A percentile compares a stretch with the other conserved stretches of the same genome.
Conservation (phyloP, 2,113 vertebrate genomes). For the Danionella cerebrum region DNA sequence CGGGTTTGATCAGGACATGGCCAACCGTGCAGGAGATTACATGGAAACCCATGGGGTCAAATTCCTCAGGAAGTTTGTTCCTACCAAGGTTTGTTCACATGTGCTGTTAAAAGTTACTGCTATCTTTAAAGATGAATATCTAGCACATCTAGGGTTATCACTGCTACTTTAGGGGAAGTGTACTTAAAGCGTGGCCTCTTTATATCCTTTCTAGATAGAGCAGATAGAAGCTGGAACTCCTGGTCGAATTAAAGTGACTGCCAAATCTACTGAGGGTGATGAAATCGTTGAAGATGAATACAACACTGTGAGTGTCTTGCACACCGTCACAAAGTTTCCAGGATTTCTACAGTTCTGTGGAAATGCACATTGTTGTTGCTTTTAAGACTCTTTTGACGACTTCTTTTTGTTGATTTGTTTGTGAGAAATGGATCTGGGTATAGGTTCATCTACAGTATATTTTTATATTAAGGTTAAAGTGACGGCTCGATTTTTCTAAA, state of each 20-base stretch:
- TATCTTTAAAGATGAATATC: not conserved
- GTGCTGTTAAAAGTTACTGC: not conserved
- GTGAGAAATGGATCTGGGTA: too few relatives aligned
- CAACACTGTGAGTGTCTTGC: constrained; percentile 76
- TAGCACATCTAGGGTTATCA: not conserved
- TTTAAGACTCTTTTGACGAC: too few relatives aligned
- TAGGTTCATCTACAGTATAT: too few relatives aligned
- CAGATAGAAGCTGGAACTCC: constrained; percentile 83
- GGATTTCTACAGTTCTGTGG: too few relatives aligned
- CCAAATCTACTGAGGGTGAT: constrained; percentile 75
- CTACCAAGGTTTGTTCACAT: constrained; percentile 65
- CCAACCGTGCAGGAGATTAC: constrained; percentile 75
- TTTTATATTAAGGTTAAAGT: too few relatives aligned
- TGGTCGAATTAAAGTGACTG: constrained; percentile 81
- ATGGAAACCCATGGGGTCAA: constrained; percentile 85
- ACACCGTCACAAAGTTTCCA: too few relatives aligned
- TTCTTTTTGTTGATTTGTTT: too few relatives aligned
- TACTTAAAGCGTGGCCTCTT: not conserved
- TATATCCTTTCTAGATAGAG: constrained; percentile 63
- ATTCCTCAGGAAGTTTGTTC: constrained; percentile 80
- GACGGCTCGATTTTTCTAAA: too few relatives aligned
- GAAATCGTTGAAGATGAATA: constrained; percentile 76
- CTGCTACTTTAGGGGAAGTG: not conserved
- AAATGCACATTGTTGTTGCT: too few relatives aligned
- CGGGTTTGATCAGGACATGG: constrained; percentile 96